Evolutionary conservation across 2,113 vertebrate genomes (phyloP).

Genomic region (Mesoclemmys tuberculata): DNA sequence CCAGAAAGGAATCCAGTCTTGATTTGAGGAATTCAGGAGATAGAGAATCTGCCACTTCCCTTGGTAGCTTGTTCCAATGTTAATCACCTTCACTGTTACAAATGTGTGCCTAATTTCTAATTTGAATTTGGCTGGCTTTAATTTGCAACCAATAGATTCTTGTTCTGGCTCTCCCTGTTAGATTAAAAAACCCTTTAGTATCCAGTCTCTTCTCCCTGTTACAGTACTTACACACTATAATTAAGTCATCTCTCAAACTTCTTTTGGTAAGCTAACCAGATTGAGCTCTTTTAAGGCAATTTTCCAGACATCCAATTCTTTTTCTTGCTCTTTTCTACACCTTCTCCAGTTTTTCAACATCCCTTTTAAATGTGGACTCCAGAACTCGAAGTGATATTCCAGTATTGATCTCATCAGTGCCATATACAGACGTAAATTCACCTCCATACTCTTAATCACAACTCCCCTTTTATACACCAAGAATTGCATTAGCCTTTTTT

Average conservation of each 20-base stretch:
- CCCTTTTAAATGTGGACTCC: neutral
- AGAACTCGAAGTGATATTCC: slow-evolving; percentile 1
- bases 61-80: neutral
- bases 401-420: neutral
- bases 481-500: neutral
- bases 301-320: neutral
- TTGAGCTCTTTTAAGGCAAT: neutral
- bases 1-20: fast-evolving
- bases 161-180: neutral
- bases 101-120: neutral
- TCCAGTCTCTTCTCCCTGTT: neutral
- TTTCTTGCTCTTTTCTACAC: neutral
- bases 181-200: neutral
- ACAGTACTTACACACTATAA: neutral
- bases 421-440: neutral
- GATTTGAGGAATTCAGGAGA: neutral
- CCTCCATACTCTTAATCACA: neutral
- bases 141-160: neutral
- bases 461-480: neutral
- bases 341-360: slow-evolving; percentile 20
- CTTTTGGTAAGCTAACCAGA: neutral
- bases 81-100: neutral
- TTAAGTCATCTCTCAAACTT: neutral
- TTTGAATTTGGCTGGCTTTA: neutral
- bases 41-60: neutral